Conservation (phyloP, 1,140 invertebrate species). For the Aphidius ervi region DNA sequence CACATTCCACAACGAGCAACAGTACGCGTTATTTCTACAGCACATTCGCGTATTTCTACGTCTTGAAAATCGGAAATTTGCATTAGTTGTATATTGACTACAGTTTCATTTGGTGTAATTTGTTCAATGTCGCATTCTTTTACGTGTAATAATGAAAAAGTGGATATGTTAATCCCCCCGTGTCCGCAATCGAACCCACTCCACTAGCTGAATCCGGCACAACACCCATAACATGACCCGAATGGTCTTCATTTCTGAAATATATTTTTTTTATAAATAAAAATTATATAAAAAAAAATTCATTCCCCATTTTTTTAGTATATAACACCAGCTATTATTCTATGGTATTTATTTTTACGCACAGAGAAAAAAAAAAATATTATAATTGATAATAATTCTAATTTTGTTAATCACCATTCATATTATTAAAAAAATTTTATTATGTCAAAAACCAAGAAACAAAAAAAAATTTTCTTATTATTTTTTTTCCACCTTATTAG, state of each 20-base stretch:
- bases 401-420: background rate
- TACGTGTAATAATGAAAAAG: constrained; percentile 4
- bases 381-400: no score
- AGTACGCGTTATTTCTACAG: constrained; percentile 10
- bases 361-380: no score
- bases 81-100: constrained; percentile 12
- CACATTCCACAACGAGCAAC: constrained; percentile 18
- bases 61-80: constrained; percentile 11
- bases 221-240: background rate
- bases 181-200: background rate
- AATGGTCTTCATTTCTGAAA: background rate
- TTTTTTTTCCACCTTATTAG: no score
- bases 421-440: background rate
- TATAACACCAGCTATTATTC: no score
- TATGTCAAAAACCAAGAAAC: background rate
- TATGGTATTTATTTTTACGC: no score
- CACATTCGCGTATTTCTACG: constrained; percentile 12
- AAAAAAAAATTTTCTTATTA: no score
- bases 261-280: background rate
- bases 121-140: constrained; percentile 3
- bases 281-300: constrained; percentile 13
- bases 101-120: background rate
- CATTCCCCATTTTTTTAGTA: constrained; percentile 4
- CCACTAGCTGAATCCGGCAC: background rate
- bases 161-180: background rate